These are phyloP conservation scores for Trissolcus brochymenae DNA, from an alignment of 2,888 invertebrate genomes.

Conservation along the genomic window DNA sequence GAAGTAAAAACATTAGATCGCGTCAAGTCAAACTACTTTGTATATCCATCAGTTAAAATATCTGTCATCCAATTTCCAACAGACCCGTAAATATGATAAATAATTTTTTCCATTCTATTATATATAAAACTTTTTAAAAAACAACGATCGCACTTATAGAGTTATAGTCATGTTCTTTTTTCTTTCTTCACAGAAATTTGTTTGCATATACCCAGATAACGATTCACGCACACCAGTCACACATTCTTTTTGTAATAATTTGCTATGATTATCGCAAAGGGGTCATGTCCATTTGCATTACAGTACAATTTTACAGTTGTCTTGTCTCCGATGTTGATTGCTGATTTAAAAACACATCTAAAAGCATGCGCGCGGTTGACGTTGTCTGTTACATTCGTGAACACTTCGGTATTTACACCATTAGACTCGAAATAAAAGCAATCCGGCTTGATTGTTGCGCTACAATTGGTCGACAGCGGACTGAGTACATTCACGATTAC, in stretches of 20 bases:
- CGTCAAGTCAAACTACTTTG: slow-evolving; percentile 34
- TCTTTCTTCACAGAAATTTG: slow-evolving; percentile 21
- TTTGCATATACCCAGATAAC: slow-evolving; percentile 11
- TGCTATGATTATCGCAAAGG: slow-evolving; percentile 14
- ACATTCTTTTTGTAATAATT: slow-evolving; percentile 21
- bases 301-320: slow-evolving; percentile 16
- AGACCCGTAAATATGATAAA: slow-evolving; percentile 51
- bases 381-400: slow-evolving; percentile 42
- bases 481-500: slow-evolving; percentile 5
- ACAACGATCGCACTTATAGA: slow-evolving; percentile 44
- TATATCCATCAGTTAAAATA: slow-evolving; percentile 50
- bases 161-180: slow-evolving; percentile 33
- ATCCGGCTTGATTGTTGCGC: slow-evolving; percentile 11
- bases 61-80: slow-evolving; percentile 46
- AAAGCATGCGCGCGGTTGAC: slow-evolving; percentile 16
- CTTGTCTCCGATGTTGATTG: not conserved
- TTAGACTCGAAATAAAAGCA: slow-evolving; percentile 17
- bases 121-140: slow-evolving; percentile 45
- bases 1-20: slow-evolving; percentile 31
- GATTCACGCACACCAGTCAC: slow-evolving; percentile 20
- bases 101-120: slow-evolving; percentile 34
- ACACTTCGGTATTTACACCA: slow-evolving; percentile 63
- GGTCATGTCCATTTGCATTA: slow-evolving; percentile 7
- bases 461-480: slow-evolving; percentile 11
- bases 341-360: not conserved